Evolutionary conservation across 2,797 vertebrate genomes (phyloP).

Genomic region (Eulemur mongoz): DNA sequence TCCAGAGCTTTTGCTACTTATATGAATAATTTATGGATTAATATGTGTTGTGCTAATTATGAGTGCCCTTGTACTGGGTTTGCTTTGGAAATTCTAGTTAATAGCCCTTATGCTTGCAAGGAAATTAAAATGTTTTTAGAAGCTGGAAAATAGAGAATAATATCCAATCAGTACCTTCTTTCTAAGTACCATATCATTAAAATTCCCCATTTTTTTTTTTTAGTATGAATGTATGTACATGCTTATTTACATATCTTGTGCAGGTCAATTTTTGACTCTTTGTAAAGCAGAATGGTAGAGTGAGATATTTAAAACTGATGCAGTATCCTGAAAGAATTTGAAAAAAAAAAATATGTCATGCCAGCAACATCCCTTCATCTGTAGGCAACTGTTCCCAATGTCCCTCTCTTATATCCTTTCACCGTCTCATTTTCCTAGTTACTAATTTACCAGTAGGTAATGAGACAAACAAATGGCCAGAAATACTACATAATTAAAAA

Average conservation of each 20-base stretch:
- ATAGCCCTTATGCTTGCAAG: not conserved
- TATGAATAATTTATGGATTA: not conserved
- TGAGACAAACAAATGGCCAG: not conserved
- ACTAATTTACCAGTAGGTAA: not conserved
- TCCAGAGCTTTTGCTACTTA: not conserved
- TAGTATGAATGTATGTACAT: not conserved
- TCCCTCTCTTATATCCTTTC: not conserved
- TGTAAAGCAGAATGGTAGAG: not conserved
- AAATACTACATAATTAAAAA: not conserved
- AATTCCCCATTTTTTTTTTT: not conserved
- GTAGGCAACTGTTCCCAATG: not conserved
- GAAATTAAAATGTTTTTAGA: not conserved
- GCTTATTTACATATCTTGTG: not conserved
- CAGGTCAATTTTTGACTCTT: not conserved
- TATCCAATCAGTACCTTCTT: not conserved
- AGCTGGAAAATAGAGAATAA: not conserved
- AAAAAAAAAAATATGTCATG: not conserved
- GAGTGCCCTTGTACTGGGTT: not conserved
- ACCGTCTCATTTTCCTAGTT: not conserved
- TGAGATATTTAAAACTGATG: not conserved
- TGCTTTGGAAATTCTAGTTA: not conserved
- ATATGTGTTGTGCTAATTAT: not conserved
- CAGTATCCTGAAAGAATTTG: not conserved
- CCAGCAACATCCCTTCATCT: not conserved
- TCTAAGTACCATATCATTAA: not conserved